phyloP scores from a whole-genome alignment of 2,797 vertebrate species.

The Epinephelus malabaricus region DNA sequence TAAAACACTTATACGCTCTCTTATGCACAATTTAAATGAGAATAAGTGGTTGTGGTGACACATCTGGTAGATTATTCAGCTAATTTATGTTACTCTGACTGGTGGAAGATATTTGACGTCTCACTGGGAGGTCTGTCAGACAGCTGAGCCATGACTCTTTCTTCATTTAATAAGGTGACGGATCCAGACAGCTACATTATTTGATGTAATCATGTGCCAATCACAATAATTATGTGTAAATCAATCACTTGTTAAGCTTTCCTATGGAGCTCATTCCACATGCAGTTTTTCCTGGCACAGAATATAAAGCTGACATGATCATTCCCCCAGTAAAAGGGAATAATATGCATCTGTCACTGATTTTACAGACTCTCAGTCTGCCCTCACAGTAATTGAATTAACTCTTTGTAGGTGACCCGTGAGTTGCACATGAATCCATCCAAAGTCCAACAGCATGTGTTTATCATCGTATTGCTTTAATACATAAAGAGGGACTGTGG shows the following conservation, averaged over 20 bases:
- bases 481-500: constrained; percentile 7
- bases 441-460: constrained; percentile 26
- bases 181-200: constrained; percentile 65
- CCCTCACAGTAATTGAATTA: constrained; percentile 62
- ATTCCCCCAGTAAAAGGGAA: constrained; percentile 53
- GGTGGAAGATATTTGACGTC: constrained; percentile 55
- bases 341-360: constrained; percentile 75
- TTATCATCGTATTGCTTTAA: constrained; percentile 9
- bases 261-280: constrained; percentile 35
- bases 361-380: constrained; percentile 67
- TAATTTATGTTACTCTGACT: constrained; percentile 47
- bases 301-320: constrained; percentile 51
- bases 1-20: constrained; percentile 32
- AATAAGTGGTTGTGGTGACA: constrained; percentile 45
- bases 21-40: constrained; percentile 30
- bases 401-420: constrained; percentile 55
- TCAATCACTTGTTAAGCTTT: constrained; percentile 60
- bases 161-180: constrained; percentile 53
- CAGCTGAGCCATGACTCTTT: constrained; percentile 37
- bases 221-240: constrained; percentile 60
- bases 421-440: constrained; percentile 28
- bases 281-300: constrained; percentile 64
- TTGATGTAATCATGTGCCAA: constrained; percentile 70
- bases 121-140: constrained; percentile 51
- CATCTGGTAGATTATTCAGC: constrained; percentile 69